Conservation (phyloP, 2,113 vertebrate species). For the Lonchura striata region DNA sequence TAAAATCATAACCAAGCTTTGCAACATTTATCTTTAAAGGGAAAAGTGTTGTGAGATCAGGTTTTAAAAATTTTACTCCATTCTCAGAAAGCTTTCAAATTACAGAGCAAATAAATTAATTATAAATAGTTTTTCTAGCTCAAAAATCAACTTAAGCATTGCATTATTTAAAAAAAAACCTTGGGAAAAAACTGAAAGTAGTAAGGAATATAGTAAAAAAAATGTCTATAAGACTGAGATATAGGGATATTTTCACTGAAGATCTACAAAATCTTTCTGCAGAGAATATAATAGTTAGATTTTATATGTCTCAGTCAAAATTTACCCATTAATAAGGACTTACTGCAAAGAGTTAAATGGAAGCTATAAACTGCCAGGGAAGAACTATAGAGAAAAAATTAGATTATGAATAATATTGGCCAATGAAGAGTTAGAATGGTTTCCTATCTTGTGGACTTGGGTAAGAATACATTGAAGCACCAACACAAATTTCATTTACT, state of each 20-base stretch:
- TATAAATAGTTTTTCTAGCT: not conserved
- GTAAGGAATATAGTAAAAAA: not conserved
- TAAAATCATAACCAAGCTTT: not conserved
- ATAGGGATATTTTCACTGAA: not conserved
- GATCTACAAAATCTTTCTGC: not conserved
- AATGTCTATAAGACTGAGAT: not conserved
- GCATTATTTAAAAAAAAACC: not conserved
- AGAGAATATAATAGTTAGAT: not conserved
- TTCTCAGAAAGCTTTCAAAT: not conserved
- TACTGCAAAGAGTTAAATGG: not conserved
- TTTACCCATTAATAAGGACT: not conserved
- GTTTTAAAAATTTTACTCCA: not conserved
- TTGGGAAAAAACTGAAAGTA: not conserved
- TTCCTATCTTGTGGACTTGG: not conserved
- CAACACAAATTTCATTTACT: not conserved
- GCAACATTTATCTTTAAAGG: not conserved
- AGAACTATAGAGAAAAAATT: not conserved
- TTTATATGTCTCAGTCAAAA: not conserved
- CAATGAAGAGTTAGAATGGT: not conserved
- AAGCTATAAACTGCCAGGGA: not conserved
- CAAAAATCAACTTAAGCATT: not conserved
- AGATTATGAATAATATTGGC: not conserved
- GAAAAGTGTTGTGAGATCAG: not conserved
- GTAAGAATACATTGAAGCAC: not conserved
- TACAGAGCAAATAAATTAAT: not conserved